phyloP scores from a whole-genome alignment of 2,888 invertebrate genomes.

The Ceraclea dissimilis region DNA sequence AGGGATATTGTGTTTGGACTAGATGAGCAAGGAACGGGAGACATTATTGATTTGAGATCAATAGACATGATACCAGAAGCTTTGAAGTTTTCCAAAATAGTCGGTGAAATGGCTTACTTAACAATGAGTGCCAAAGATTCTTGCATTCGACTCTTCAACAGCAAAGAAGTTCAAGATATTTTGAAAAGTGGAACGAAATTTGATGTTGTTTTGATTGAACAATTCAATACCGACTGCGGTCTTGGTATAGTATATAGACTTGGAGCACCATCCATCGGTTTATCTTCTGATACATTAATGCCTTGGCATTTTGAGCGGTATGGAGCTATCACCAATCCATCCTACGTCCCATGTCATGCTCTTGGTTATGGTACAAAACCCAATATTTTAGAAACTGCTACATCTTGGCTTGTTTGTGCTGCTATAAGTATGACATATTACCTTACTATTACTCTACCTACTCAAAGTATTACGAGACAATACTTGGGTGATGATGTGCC shows the following conservation, averaged over 20 bases:
- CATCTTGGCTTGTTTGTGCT: constrained; percentile 39
- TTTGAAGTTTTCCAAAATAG: constrained; percentile 31
- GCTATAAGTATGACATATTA: constrained; percentile 45
- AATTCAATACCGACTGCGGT: constrained; percentile 68
- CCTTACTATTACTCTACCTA: constrained; percentile 40
- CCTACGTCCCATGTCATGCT: constrained; percentile 47
- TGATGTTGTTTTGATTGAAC: constrained; percentile 65
- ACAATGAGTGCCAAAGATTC: constrained; percentile 39
- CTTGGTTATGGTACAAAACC: constrained; percentile 44
- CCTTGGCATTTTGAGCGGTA: constrained; percentile 48
- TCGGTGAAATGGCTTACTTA: constrained; percentile 35
- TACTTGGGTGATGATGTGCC: constrained; percentile 48
- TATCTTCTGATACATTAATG: constrained; percentile 49
- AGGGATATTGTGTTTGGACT: constrained; percentile 44
- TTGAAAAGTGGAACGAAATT: constrained; percentile 47
- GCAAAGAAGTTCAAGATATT: constrained; percentile 47
- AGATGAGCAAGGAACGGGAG: constrained; percentile 24
- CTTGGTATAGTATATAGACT: constrained; percentile 60
- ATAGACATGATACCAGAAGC: constrained; percentile 17
- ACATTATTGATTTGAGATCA: constrained; percentile 37
- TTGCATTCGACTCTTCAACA: constrained; percentile 43
- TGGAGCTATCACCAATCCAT: constrained; percentile 47
- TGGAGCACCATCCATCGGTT: constrained; percentile 54
- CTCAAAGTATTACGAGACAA: constrained; percentile 42
- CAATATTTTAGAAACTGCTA: constrained; percentile 43